Percentiles rank a stretch among this genome's conserved stretches.
Evolutionary conservation across 2,113 vertebrate species (phyloP).

Genomic region (Melanocharis versteri): DNA sequence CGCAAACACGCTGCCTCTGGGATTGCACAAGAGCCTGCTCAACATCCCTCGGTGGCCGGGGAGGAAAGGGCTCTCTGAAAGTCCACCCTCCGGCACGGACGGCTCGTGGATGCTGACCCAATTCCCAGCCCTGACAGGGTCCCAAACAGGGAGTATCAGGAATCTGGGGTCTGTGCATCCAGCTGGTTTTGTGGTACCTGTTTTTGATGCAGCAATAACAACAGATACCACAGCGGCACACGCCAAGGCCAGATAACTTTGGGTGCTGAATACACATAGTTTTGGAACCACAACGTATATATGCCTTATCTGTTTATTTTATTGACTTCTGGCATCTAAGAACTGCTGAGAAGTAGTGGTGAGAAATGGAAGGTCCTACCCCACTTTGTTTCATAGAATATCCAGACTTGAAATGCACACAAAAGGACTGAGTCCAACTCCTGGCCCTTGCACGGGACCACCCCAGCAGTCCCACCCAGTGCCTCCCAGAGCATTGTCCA

Average conservation of each 20-base stretch:
- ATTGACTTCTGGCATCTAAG: background rate
- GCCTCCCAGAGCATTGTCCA: background rate
- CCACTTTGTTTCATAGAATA: background rate
- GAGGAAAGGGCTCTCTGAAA: background rate
- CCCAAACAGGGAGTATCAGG: too few species aligned
- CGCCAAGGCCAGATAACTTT: background rate
- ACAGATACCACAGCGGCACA: background rate
- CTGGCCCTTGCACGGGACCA: background rate
- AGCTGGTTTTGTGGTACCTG: background rate
- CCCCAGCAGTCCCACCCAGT: background rate
- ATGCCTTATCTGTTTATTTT: background rate
- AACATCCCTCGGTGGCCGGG: background rate
- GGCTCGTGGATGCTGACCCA: background rate
- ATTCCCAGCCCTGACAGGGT: background rate
- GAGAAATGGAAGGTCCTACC: background rate
- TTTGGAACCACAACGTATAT: accelerated
- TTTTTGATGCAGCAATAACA: background rate
- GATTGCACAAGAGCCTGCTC: constrained; percentile 11
- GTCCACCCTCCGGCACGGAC: accelerated
- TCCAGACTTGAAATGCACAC: background rate
- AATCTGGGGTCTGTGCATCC: background rate
- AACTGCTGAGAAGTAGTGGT: background rate
- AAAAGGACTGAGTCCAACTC: accelerated
- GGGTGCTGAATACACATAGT: accelerated
- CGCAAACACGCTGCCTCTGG: background rate